Base-by-base conservation (phyloP, 2,113 vertebrate species). In the Tupaia tana region DNA sequence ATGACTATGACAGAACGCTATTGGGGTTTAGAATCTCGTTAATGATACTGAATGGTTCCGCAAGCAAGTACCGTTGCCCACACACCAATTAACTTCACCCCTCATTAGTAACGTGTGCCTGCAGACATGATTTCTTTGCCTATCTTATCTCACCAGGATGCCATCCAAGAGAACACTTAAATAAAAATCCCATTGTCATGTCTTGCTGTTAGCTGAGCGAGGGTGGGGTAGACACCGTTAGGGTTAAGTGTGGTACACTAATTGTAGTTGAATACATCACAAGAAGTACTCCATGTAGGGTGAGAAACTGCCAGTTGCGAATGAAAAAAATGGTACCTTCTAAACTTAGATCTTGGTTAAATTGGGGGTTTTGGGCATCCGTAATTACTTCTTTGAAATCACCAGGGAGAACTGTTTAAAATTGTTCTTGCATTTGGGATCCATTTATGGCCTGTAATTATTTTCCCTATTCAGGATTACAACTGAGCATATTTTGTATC, bases 181-280 rank as follows among this genome's bases (percentile, higher is more conserved):
- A 66, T 91, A 93, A 96, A 97, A 92, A 92, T 82, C 85, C 43
- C 85, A 63, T 79, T 58, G 69, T 93, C 64, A 43, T 25, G 67
- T 89, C 84, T 94, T 82, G 81, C 96, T 93, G 77, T 85, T 94
- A 96, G 73, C 85, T 71, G 69, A 92, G 81, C 85, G 82, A 86
- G 66, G 63, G 2, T 74, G 83, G 75, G 71, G 81, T 82, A 96
- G 95, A 94, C 54, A 77, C 87, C n/a, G 56, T 80, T 90, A 80
- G 73, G 71, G 87, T 90, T 88, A 80, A 93, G 43, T 90, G 71
- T 54, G 27, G 85, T 66, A 31, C 2, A 10, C 20, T 81, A 81
- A 78, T 61, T 31, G 84, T 80, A 73, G 80, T 27, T 64, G 75
- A 85, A 69, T 54, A 75, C 91, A 10, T 5, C 4, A n/a, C 4